Base-by-base conservation (phyloP, 1,140 invertebrate species). In the Euura lappo region DNA sequence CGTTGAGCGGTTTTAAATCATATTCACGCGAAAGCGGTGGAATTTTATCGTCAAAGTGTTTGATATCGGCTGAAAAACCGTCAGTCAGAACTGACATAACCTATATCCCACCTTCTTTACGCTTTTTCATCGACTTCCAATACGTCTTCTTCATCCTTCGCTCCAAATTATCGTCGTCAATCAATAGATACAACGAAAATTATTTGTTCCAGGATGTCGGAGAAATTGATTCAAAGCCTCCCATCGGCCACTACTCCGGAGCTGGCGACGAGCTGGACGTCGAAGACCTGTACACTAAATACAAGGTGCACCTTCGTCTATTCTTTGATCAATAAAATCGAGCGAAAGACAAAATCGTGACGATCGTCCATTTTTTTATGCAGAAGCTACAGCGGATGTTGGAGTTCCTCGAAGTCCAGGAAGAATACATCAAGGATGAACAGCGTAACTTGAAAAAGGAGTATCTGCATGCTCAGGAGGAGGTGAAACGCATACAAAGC, bases 381-480 rank as follows among this genome's bases (percentile, higher is more conserved):
- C 78, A 98, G 95, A 98, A 98, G 93, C 88, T 99, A 2, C 95
- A 98, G 88, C 91, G 95, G 76, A 97, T 98, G 86, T 85, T 99
- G n/a, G 97, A 99, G 86, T 99, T 99, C 87, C 89, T 99, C 3
- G 94, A 98, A 86, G 98, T 99, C 11, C 98, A 99, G 90, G 98
- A 99, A 89, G 97, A 98, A 81, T 99, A 99, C 81, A 98, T 99
- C 68, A 99, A 99, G 89, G 96, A 99, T 92, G 98, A 99, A 85
- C 97, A 98, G 83, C 93, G 97, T 68, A 99, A 99, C 88, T 88
- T 99, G 47, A 99, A 99, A 81, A 99, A 99, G 80, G 98, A 99
- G 87, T 98, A 98, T 83, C 88, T 99, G 2, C 97, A 99, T 89
- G 98, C 98, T 45, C 97, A 99, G 87, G 97, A 99, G 88, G 97